phyloP scores from a whole-genome alignment of 2,888 invertebrate species.

The Stenoptilia bipunctidactyla region DNA sequence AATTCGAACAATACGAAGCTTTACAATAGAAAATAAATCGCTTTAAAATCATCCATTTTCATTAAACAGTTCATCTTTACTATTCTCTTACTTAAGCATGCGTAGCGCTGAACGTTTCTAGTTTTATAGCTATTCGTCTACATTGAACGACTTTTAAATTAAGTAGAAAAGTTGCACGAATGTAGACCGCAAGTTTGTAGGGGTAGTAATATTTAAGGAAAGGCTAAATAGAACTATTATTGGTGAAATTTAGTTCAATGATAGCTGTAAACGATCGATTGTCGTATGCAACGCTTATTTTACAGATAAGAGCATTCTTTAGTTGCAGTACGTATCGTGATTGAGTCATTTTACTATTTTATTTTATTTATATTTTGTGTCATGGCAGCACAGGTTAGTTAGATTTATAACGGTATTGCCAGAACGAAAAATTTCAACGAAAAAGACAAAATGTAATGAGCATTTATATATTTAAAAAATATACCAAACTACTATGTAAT shows the following conservation, averaged over 20 bases:
- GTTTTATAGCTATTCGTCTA: neutral
- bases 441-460: slow-evolving; percentile 60
- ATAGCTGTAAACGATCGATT: slow-evolving; percentile 46
- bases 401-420: slow-evolving; percentile 37
- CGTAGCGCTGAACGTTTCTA: neutral
- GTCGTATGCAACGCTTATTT: slow-evolving; percentile 71
- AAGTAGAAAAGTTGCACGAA: neutral
- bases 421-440: slow-evolving; percentile 45
- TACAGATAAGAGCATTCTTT: slow-evolving; percentile 64
- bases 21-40: too few species aligned
- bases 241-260: slow-evolving; percentile 30
- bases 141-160: neutral
- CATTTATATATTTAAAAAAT: slow-evolving; percentile 43
- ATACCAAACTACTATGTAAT: slow-evolving; percentile 55
- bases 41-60: neutral
- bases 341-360: slow-evolving; percentile 42
- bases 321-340: slow-evolving; percentile 70
- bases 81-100: too few species aligned
- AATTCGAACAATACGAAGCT: too few species aligned
- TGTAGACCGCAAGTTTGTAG: neutral
- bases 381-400: slow-evolving; percentile 27
- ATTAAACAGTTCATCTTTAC: too few species aligned
- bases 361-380: slow-evolving; percentile 18
- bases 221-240: slow-evolving; percentile 22
- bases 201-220: neutral